Evolutionary conservation across 53 echinoderm and acorn worm species (phyloP), one percentile per base, ranked within the genome.

Genomic region (Luidia sarsii): DNA sequence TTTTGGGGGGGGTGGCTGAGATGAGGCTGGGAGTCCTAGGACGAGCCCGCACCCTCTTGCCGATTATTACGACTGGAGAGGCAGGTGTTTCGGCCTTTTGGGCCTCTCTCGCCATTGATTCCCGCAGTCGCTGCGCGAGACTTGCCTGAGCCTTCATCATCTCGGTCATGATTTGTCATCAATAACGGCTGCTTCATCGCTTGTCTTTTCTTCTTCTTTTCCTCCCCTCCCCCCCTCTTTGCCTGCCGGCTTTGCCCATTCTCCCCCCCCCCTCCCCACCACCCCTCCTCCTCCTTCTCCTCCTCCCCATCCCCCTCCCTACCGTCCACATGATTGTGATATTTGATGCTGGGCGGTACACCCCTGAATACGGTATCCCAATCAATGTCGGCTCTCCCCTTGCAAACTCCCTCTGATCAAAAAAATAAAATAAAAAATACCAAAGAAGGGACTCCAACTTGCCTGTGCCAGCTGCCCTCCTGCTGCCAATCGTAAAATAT

Each of bases 91-190:
- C 19, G 21, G 45, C 43, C 77, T 77, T 45, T 18, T 77, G 23
- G 21, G 45, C 43, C 77, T 77, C 38, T 18, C 62, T 30, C 13
- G 61, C 14, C 23, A 59, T 59, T 60, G 32, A 59, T 59, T 55
- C 61, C n/a, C 46, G 25, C 52, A 67, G 56, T 39, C 74, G 24
- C n/a, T n/a, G n/a, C n/a, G n/a, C n/a, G n/a, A n/a, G n/a, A n/a
- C 39, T 28, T 45, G 70, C 70, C 31, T 24, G 61, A 19, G 59
- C n/a, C 59, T n/a, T n/a, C n/a, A n/a, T n/a, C 60, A n/a, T 77
- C 77, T 77, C 45, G 35, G 45, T 77, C 77, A 60, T 77, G 39
- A 31, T 41, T 62, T 59, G 77, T 77, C 77, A 77, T 77, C 77
- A 77, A 45, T 35, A 7, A 18, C 33, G 16, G 61, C 59, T 77